phyloP scores from a whole-genome alignment of 2,113 vertebrate genomes.

The Myiozetetes cayanensis region DNA sequence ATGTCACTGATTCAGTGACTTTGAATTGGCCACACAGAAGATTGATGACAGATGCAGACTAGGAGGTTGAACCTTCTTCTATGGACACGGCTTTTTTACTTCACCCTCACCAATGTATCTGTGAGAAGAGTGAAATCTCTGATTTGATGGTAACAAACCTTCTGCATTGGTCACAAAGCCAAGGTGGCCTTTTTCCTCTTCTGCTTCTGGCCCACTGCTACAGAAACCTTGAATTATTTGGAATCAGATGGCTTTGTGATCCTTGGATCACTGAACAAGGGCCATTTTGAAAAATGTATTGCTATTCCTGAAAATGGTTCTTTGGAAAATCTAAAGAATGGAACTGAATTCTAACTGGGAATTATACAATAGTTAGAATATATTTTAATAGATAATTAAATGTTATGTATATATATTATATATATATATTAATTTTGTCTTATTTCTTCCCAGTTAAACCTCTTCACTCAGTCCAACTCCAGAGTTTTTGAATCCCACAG shows the following conservation, averaged over 20 bases:
- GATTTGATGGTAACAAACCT: not conserved
- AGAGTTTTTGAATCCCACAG: constrained; percentile 86
- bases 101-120: not conserved
- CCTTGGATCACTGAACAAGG: not conserved
- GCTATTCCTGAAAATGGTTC: not conserved
- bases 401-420: not conserved
- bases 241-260: not conserved
- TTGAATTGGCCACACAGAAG: not conserved
- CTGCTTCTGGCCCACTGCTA: not conserved
- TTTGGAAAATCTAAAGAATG: not conserved
- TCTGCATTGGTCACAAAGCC: not conserved
- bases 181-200: not conserved
- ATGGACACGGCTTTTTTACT: not conserved
- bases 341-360: not conserved
- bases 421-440: constrained; percentile 48
- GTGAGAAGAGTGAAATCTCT: not conserved
- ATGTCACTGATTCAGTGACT: not conserved
- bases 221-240: not conserved
- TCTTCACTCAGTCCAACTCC: constrained; percentile 86
- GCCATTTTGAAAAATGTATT: not conserved
- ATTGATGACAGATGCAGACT: not conserved
- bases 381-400: not conserved
- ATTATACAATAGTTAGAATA: not conserved
- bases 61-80: not conserved
- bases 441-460: constrained; percentile 82